phyloP scores from a whole-genome alignment of 2,113 vertebrate genomes.

The Forbesichthys agassizii region DNA sequence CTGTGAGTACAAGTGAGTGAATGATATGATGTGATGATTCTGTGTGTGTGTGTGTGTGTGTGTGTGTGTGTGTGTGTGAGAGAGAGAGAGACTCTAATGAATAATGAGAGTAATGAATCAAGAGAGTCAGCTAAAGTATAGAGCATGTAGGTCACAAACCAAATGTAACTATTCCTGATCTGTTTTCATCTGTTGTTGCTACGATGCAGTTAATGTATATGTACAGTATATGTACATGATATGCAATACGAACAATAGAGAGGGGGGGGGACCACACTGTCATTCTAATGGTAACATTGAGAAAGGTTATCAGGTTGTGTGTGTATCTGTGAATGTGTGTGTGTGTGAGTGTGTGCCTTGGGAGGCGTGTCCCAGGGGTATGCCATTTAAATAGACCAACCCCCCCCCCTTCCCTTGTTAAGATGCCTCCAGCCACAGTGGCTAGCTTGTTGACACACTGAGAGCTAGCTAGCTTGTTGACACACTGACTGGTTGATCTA shows the following conservation, averaged over 20 bases:
- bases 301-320: constrained; percentile 4
- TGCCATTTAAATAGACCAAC: constrained; percentile 27
- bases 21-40: background rate
- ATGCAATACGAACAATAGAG: too few relatives aligned
- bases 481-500: constrained; percentile 48
- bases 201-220: too few relatives aligned
- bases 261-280: background rate
- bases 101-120: too few relatives aligned
- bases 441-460: constrained; percentile 24
- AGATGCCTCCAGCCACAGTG: background rate
- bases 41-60: background rate
- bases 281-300: too few relatives aligned
- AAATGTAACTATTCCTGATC: too few relatives aligned
- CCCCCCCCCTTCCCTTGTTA: background rate
- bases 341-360: constrained; percentile 19
- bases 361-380: constrained; percentile 28
- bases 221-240: too few relatives aligned
- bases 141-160: too few relatives aligned
- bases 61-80: constrained; percentile 2
- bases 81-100: background rate
- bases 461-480: background rate
- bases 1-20: background rate
- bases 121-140: too few relatives aligned
- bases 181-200: too few relatives aligned
- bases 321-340: background rate